Base-by-base conservation (phyloP, 2,113 vertebrate genomes). In the Pardalotus punctatus region DNA sequence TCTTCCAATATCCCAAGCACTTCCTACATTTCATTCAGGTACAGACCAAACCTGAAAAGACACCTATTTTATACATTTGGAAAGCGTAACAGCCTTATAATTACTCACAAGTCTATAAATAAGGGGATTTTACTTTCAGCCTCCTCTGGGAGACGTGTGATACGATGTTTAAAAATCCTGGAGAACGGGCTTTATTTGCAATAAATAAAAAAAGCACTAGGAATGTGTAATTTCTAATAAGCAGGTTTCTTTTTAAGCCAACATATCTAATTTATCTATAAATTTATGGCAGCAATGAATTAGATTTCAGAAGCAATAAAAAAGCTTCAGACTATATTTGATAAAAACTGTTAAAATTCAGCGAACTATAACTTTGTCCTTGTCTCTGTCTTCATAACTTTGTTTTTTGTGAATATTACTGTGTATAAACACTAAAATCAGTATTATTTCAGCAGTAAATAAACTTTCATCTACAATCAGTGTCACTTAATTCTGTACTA, bases 271-370 rank as follows among this genome's bases (percentile, higher is more conserved):
- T 81, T 84, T 86, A 93, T 76, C 72, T 85, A 76, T 51, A 85
- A 79, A 89, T 92, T 93, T 51, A 94, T 69, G 45, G 70, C 53
- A 84, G 42, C 62, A 76, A 92, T 31, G 31, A 90, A 64, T 17
- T 47, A 96, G 54, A 82, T 82, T 86, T 85, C 43, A 72, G 70
- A 72, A 81, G 33, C 23, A 90, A 62, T 69, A 57, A 50, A 77
- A 70, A 73, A 70, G n/a, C 40, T 76, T 94, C 45, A 96, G 60
- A 88, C n/a, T 88, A 84, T 21, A 28, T 70, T 93, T 90, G 72
- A 79, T 79, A 87, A 90, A 93, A 56, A 62, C 27, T 53, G n/a
- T 19, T 57, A 53, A 88, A 91, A 87, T 69, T 20, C 38, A 81
- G 84, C 83, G 36, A 88, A 19, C 36, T 65, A 0, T 53, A 80